phyloP scores from a whole-genome alignment of 2,797 vertebrate species.

The Etheostoma nigrum region DNA sequence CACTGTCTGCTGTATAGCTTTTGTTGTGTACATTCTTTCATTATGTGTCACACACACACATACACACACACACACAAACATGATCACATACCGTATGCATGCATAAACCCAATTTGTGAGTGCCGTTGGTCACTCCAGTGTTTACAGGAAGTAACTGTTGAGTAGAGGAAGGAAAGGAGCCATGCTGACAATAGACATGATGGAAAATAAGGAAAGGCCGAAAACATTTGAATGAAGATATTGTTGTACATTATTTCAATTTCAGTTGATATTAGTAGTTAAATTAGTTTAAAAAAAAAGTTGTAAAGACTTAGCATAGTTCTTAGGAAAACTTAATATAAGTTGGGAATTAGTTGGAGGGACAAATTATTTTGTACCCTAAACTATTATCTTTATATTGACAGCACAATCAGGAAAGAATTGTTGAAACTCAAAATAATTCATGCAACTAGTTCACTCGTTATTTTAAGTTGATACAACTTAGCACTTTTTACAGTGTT shows the following conservation, averaged over 20 bases:
- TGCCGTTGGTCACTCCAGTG: constrained; percentile 12
- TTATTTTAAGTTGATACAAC: no score
- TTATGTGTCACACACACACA: background rate
- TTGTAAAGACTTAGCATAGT: no score
- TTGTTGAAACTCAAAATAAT: no score
- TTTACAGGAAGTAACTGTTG: constrained; percentile 62
- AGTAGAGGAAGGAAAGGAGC: constrained; percentile 67
- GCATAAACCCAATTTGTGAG: background rate
- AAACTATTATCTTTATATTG: no score
- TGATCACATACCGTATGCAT: background rate
- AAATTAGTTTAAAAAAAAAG: no score
- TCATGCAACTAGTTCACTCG: no score
- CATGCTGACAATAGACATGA: constrained; percentile 25
- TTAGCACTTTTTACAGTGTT: no score
- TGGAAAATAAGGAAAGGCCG: constrained; percentile 20
- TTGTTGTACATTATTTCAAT: constrained; percentile 9
- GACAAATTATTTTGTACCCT: no score
- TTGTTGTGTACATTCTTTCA: background rate
- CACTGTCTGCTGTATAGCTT: background rate
- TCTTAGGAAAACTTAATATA: no score
- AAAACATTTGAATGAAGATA: background rate
- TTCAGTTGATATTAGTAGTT: no score
- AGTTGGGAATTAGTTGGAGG: no score
- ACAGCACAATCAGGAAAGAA: no score
- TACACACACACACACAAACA: background rate